phyloP scores from a whole-genome alignment of 2,888 invertebrate genomes.

The Meteorus cinctellus region DNA sequence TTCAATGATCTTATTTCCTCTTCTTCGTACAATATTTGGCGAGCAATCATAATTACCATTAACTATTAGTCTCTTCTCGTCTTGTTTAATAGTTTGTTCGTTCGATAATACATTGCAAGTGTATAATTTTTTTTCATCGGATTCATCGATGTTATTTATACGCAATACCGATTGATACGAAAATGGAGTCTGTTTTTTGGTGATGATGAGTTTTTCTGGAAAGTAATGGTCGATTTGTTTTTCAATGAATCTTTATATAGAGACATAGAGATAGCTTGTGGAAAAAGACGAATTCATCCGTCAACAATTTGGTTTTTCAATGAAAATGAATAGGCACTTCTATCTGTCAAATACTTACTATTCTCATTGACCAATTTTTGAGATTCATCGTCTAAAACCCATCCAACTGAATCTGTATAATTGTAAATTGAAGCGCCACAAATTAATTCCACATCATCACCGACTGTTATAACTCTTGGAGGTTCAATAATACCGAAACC shows the following conservation, averaged over 20 bases:
- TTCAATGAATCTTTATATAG: too few species aligned
- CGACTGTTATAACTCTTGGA: slow-evolving; percentile 71
- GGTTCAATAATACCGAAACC: slow-evolving; percentile 72
- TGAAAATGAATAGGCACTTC: not conserved
- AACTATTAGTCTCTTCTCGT: slow-evolving; percentile 65
- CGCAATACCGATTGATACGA: slow-evolving; percentile 68
- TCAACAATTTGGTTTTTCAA: not conserved
- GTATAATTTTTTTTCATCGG: slow-evolving; percentile 62
- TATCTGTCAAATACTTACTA: slow-evolving; percentile 50
- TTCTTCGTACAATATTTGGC: too few species aligned
- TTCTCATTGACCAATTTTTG: slow-evolving; percentile 50
- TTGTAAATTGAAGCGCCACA: slow-evolving; percentile 77
- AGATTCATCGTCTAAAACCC: slow-evolving; percentile 69
- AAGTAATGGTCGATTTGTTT: slow-evolving; percentile 2
- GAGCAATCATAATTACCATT: slow-evolving; percentile 61
- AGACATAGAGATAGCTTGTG: too few species aligned
- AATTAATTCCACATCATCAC: slow-evolving; percentile 76
- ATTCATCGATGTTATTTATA: slow-evolving; percentile 63
- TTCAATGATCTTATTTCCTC: slow-evolving; percentile 35
- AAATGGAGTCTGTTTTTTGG: slow-evolving; percentile 59
- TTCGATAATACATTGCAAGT: slow-evolving; percentile 59
- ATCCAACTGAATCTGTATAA: slow-evolving; percentile 74
- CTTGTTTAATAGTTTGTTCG: slow-evolving; percentile 43
- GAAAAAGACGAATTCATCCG: too few species aligned
- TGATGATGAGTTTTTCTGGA: slow-evolving; percentile 57